Base-by-base conservation (phyloP, 37 sponge, comb jelly and placozoan species). In the Tethya wilhelma region DNA sequence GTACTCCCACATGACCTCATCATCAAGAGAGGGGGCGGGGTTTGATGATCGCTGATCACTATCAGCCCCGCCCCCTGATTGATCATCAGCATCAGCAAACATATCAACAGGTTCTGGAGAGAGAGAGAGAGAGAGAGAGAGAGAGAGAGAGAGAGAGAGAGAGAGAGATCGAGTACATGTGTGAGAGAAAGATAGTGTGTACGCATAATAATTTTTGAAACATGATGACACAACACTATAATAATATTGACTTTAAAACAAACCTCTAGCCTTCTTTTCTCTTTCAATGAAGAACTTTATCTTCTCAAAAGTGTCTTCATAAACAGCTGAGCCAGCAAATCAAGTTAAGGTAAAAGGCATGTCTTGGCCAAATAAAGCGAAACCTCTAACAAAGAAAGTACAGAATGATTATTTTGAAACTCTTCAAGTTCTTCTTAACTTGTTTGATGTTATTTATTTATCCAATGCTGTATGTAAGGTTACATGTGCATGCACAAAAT, bases 1-100 rank as follows among this genome's bases (percentile, higher is more conserved):
- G 79, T 91, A 94, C 81, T 94, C 90, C 97, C 97, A 97, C 78
- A 68, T 71, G 30, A 97, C 95, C 43, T 86, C 85, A 36, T 75
- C 44, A n/a, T n/a, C n/a, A n/a, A n/a, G n/a, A n/a, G n/a, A n/a
- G 31, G 41, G 25, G 0, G 38, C 4, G 9, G 69, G 39, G 58
- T 8, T 9, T 49, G 55, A 23, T 49, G 55, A 30, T 42, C 69
- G 12, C 26, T 14, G 28, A 14, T 42, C 20, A 20, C 36, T n/a
- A 32, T 3, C 2, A 26, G 67, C 23, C 23, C 6, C 23, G n/a
- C 22, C 42, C 3, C 26, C 4, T 23, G 9, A 29, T 28, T 26
- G 19, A 46, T 38, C n/a, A 28, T 14, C 29, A 1, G 32, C 83
- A 58, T 84, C 80, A 9, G 77, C 57, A 79, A 79, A 90, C 85